Evolutionary conservation across 2,888 invertebrate genomes (phyloP).

Genomic region (Bruchidius siliquastri): DNA sequence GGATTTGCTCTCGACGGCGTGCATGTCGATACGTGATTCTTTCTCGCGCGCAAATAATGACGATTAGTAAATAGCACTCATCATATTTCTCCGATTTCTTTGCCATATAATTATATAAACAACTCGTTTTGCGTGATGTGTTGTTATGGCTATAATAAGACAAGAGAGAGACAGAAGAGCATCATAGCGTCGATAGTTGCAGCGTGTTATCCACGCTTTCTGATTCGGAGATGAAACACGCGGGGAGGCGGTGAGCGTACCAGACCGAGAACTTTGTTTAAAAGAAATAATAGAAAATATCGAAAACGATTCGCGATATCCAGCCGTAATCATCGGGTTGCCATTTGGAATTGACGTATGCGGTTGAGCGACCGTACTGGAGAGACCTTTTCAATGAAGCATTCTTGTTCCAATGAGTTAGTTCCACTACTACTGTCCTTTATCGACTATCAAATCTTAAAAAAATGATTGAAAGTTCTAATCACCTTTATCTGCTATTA

Average conservation of each 20-base stretch:
- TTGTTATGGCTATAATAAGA: slow-evolving; percentile 25
- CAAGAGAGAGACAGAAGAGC: slow-evolving; percentile 1
- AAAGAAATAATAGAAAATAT: slow-evolving; percentile 23
- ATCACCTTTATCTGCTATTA: too few relatives aligned
- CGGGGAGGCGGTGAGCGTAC: slow-evolving; percentile 19
- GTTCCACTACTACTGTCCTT: too few relatives aligned
- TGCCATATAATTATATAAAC: slow-evolving; percentile 36
- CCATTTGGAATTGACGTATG: not conserved
- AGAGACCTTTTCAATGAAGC: too few relatives aligned
- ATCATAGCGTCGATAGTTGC: slow-evolving; percentile 11
- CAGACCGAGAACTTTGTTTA: slow-evolving; percentile 27
- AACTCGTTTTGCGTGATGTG: slow-evolving; percentile 23
- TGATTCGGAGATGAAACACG: slow-evolving; percentile 38
- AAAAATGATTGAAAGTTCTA: too few relatives aligned
- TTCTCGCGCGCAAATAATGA: too few relatives aligned
- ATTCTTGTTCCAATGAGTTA: too few relatives aligned
- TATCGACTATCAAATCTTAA: too few relatives aligned
- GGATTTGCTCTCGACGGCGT: too few relatives aligned
- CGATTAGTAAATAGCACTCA: not conserved
- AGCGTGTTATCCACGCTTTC: slow-evolving; percentile 35
- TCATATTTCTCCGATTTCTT: not conserved
- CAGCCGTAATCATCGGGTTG: not conserved
- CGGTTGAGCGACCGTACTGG: not conserved
- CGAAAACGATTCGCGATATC: slow-evolving; percentile 18
- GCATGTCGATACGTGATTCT: too few relatives aligned